Evolutionary conservation across 2,888 invertebrate genomes (phyloP).

Genomic region (Capitulum mitella): DNA sequence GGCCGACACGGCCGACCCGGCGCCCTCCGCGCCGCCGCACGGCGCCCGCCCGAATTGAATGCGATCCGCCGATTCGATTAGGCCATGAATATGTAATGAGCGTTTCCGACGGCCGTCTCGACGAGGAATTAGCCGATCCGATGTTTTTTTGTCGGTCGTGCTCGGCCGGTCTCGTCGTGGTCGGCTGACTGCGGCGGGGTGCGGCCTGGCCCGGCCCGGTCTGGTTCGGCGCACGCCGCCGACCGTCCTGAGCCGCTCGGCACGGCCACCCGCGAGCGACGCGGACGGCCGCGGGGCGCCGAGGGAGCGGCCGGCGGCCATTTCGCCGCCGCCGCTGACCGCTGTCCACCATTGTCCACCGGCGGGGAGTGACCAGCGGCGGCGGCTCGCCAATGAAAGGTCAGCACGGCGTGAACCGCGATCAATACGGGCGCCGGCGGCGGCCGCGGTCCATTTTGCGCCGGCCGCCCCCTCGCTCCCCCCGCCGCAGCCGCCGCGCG

Average conservation of each 20-base stretch:
- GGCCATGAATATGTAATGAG: constrained; percentile 21
- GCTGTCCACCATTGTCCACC: background rate
- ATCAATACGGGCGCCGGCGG: background rate
- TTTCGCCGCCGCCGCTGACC: constrained; percentile 1
- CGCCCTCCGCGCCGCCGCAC: too few species aligned
- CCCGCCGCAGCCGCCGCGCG: background rate
- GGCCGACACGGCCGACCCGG: background rate
- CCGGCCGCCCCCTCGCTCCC: background rate
- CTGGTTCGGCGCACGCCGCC: too few species aligned
- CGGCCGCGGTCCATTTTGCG: background rate
- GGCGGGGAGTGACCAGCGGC: background rate
- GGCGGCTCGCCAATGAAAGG: background rate
- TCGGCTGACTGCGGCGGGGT: too few species aligned
- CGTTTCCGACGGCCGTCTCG: background rate
- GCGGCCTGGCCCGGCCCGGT: too few species aligned
- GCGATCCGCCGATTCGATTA: constrained; percentile 22
- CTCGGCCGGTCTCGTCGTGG: too few species aligned
- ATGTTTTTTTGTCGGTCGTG: background rate
- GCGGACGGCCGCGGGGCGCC: too few species aligned
- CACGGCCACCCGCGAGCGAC: too few species aligned
- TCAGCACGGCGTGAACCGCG: background rate
- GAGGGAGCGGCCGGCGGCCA: background rate
- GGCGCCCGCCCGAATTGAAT: background rate
- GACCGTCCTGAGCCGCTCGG: too few species aligned
- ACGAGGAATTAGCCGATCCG: constrained; percentile 13